Conservation (phyloP, 1,140 invertebrate species). For the Parapsyche elsis region DNA sequence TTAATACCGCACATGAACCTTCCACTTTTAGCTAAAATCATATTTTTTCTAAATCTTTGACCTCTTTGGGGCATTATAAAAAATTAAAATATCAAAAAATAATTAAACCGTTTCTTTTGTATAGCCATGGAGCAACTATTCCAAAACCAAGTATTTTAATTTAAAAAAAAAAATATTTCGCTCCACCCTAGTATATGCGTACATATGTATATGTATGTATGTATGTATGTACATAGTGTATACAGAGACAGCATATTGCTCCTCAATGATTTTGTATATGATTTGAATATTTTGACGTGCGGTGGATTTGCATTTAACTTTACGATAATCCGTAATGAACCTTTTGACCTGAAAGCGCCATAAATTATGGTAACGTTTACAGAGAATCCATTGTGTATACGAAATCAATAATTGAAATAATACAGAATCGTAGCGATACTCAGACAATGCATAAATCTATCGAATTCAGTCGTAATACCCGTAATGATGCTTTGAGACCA, state of each 20-base stretch:
- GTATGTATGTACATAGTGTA: neutral
- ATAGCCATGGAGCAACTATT: too few species aligned
- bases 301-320: neutral
- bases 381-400: neutral
- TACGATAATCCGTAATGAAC: neutral
- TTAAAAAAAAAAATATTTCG: too few species aligned
- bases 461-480: neutral
- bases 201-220: neutral
- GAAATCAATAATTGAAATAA: neutral
- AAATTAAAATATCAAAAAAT: too few species aligned
- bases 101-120: too few species aligned
- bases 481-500: conserved; percentile 7
- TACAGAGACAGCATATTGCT: neutral
- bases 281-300: too few species aligned
- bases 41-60: too few species aligned
- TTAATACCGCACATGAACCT: too few species aligned
- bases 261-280: too few species aligned
- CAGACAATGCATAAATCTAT: conserved; percentile 23
- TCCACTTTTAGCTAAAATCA: too few species aligned
- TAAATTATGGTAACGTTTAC: conserved; percentile 7
- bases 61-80: too few species aligned
- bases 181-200: too few species aligned
- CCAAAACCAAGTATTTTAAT: too few species aligned
- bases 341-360: conserved; percentile 5
- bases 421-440: neutral